These are phyloP conservation scores for Willisornis vidua DNA, from an alignment of 2,113 vertebrate genomes.

Conservation along the genomic window DNA sequence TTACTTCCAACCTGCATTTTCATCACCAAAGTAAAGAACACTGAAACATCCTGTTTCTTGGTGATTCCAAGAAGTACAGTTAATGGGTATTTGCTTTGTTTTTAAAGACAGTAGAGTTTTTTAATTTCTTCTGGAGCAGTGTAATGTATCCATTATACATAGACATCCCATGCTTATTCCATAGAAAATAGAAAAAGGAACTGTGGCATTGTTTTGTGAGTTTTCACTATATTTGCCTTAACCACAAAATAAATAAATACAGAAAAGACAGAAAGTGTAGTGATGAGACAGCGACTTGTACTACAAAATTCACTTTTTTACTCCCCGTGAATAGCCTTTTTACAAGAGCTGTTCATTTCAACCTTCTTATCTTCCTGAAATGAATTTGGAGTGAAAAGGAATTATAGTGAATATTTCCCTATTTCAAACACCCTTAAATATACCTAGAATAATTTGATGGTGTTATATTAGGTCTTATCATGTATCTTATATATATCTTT, in stretches of 20 bases:
- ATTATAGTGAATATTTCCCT: slow-evolving; percentile 14
- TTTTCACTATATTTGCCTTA: neutral
- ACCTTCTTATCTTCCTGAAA: neutral
- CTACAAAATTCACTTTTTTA: slow-evolving; percentile 7
- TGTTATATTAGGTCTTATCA: neutral
- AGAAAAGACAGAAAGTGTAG: neutral
- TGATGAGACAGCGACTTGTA: neutral
- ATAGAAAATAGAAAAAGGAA: neutral
- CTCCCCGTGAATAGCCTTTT: neutral
- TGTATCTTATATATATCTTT: neutral
- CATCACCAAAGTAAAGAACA: neutral
- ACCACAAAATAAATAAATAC: neutral
- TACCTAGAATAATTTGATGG: neutral
- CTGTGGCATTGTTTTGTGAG: neutral
- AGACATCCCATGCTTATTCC: neutral
- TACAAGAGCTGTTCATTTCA: slow-evolving; percentile 17
- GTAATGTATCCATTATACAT: neutral
- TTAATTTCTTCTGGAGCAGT: neutral
- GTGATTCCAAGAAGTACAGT: neutral
- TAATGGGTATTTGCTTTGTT: neutral
- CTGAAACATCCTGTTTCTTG: neutral
- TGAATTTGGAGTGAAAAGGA: neutral
- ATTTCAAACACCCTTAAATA: neutral
- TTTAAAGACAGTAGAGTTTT: neutral
- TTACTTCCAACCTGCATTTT: neutral